These are phyloP conservation scores for Callitettix versicolor DNA, from an alignment of 1,140 invertebrate genomes.

Conservation along the genomic window DNA sequence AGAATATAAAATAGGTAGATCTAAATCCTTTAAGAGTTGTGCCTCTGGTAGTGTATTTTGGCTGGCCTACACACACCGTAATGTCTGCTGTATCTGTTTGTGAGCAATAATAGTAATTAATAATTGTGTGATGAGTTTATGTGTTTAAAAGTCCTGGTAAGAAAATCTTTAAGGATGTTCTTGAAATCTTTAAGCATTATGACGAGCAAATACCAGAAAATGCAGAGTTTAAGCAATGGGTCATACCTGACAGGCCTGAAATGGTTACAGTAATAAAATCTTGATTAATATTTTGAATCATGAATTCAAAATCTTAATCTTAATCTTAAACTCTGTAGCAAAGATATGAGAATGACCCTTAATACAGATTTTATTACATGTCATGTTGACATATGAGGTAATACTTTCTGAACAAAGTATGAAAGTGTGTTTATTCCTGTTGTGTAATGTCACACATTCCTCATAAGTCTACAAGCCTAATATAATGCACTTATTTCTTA, in stretches of 20 bases:
- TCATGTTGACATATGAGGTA: too few species aligned
- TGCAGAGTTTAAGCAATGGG: constrained; percentile 16
- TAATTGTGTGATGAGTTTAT: constrained; percentile 11
- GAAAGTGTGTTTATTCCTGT: too few species aligned
- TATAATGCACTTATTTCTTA: too few species aligned
- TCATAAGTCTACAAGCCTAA: too few species aligned
- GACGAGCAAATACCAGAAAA: constrained; percentile 6
- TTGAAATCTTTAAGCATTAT: constrained; percentile 11
- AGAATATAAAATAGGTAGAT: constrained; percentile 8
- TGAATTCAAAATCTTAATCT: constrained; percentile 6
- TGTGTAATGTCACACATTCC: too few species aligned
- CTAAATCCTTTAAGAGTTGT: constrained; percentile 15
- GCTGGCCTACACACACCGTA: constrained; percentile 3
- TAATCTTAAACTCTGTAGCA: too few species aligned
- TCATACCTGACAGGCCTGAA: constrained; percentile 10
- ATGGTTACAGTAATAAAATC: constrained; percentile 14
- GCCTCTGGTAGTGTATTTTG: constrained; percentile 15
- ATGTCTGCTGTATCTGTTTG: constrained; percentile 17
- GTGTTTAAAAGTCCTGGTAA: constrained; percentile 3
- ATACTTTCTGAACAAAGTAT: too few species aligned
- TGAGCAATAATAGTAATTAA: constrained; percentile 10
- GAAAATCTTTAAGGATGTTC: not conserved
- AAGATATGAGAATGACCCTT: too few species aligned
- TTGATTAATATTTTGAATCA: constrained; percentile 16
- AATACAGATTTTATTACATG: too few species aligned